A percentile compares a stretch with the other conserved stretches of the same genome.
These are phyloP conservation scores for Corythornis vintsioides DNA, from an alignment of 2,113 vertebrate species.

Conservation along the genomic window DNA sequence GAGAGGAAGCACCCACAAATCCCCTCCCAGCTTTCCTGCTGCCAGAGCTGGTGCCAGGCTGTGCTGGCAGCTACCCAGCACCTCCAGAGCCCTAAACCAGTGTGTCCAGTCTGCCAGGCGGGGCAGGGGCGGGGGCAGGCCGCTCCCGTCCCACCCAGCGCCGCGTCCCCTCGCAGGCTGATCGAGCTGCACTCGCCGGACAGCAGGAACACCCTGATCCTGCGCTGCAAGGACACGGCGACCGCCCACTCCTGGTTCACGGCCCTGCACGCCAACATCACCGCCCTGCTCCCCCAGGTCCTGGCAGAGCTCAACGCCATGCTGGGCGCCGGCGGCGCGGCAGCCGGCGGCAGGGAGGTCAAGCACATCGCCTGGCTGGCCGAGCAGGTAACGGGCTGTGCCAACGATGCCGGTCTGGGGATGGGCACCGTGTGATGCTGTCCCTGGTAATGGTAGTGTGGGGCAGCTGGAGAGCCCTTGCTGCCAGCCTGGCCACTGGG, in stretches of 20 bases:
- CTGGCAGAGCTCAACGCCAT: constrained; percentile 89
- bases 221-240: constrained; percentile 91
- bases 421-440: not conserved
- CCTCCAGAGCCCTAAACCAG: accelerated
- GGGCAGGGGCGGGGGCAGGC: not conserved
- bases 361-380: constrained; percentile 95
- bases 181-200: constrained; percentile 95
- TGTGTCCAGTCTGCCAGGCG: not conserved
- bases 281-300: constrained; percentile 91
- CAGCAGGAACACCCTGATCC: constrained; percentile 89
- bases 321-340: constrained; percentile 77
- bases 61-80: not conserved
- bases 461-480: not conserved
- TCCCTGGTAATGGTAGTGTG: not conserved
- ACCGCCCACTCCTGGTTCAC: constrained; percentile 93
- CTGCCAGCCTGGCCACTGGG: accelerated
- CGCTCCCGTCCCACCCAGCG: not conserved
- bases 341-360: constrained; percentile 82
- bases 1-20: not conserved
- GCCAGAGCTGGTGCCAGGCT: constrained; percentile 76
- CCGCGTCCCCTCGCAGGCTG: constrained; percentile 76
- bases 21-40: constrained; percentile 77
- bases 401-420: accelerated
- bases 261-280: constrained; percentile 91
- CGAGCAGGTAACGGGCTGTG: constrained; percentile 83